Conservation (phyloP, 2,797 vertebrate species). For the Pogoniulus pusillus region DNA sequence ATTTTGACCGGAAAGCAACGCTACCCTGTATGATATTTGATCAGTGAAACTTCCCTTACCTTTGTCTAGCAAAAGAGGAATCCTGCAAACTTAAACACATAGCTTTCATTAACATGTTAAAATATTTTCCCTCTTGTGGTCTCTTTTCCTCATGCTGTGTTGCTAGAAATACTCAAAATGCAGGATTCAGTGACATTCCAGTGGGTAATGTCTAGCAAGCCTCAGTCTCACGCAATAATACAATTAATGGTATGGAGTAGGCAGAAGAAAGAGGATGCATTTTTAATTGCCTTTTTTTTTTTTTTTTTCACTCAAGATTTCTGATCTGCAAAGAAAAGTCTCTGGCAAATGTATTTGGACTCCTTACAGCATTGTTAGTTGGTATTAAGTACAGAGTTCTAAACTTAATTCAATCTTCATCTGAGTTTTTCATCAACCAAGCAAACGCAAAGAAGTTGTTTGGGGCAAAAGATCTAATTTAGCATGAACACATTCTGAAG, state of each 20-base stretch:
- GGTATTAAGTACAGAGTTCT: background rate
- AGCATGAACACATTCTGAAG: background rate
- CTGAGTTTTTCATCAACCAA: background rate
- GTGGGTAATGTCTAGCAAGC: background rate
- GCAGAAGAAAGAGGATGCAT: background rate
- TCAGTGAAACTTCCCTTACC: background rate
- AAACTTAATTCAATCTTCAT: background rate
- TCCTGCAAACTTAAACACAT: background rate
- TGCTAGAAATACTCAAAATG: background rate
- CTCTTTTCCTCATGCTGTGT: background rate
- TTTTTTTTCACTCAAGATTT: background rate
- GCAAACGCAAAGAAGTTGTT: background rate
- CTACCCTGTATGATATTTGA: background rate
- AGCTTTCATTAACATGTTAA: background rate
- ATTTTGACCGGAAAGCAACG: background rate
- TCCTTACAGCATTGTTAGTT: background rate
- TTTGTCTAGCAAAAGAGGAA: background rate
- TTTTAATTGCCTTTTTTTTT: background rate
- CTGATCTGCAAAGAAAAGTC: background rate
- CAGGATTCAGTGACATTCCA: background rate
- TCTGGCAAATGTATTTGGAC: background rate
- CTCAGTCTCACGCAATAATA: background rate
- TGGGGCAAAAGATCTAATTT: background rate
- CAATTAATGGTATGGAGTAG: background rate
- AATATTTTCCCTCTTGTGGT: background rate